phyloP scores from a whole-genome alignment of 2,113 vertebrate genomes.

The Caranx ignobilis region DNA sequence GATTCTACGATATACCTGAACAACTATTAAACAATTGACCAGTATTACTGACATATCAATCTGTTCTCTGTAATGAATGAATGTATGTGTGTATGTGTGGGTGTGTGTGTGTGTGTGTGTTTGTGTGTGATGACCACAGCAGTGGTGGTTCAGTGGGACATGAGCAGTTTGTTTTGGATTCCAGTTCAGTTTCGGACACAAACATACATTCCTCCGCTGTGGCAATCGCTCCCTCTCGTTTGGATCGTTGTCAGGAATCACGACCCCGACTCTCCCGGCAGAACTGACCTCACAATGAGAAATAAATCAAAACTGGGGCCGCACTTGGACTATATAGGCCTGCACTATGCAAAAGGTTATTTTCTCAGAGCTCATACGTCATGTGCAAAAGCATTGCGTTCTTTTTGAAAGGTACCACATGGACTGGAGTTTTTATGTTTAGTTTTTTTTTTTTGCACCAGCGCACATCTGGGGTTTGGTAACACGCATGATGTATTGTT shows the following conservation, averaged over 20 bases:
- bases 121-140: neutral
- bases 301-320: conserved; percentile 30
- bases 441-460: neutral
- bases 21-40: too few species aligned
- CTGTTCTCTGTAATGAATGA: neutral
- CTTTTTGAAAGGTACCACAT: conserved; percentile 13
- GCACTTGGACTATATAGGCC: neutral
- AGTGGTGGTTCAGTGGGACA: conserved; percentile 2
- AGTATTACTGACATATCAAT: too few species aligned
- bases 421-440: neutral
- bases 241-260: conserved; percentile 48
- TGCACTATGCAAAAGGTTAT: conserved; percentile 8
- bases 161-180: conserved; percentile 54
- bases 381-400: conserved; percentile 9
- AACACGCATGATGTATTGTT: conserved; percentile 8
- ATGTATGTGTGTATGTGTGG: neutral
- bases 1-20: too few species aligned
- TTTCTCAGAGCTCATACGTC: conserved; percentile 37
- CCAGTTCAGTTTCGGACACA: conserved; percentile 28
- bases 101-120: neutral
- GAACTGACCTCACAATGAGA: conserved; percentile 47
- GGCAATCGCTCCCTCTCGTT: conserved; percentile 11
- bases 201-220: conserved; percentile 41
- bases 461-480: conserved; percentile 28
- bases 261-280: conserved; percentile 28